Percentiles rank a stretch among this genome's conserved stretches.
Conservation (phyloP, 1,140 invertebrate genomes). For the Sogatella furcifera region DNA sequence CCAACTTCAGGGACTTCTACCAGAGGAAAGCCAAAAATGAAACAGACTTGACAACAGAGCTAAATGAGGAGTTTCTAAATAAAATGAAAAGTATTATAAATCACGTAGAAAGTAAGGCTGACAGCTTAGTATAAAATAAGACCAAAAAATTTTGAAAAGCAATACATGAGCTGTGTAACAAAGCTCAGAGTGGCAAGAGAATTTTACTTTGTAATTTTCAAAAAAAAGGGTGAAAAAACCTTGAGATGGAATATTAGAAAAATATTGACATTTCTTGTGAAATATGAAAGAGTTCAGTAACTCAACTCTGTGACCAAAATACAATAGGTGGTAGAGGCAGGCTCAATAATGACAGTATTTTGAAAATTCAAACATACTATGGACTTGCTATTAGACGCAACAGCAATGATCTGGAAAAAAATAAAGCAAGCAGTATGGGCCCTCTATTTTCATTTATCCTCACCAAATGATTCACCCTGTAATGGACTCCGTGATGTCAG, state of each 20-base stretch:
- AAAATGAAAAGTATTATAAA: background rate
- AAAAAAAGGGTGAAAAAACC: too few relatives aligned
- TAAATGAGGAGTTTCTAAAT: background rate
- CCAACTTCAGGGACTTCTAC: background rate
- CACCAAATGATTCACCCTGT: background rate
- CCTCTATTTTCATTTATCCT: background rate
- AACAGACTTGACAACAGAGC: background rate
- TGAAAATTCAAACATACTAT: background rate
- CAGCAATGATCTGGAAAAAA: background rate
- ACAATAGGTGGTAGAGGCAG: background rate
- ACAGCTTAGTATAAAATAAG: background rate
- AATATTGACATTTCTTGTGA: too few relatives aligned
- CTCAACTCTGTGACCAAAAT: background rate
- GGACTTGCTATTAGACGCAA: background rate
- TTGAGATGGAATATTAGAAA: too few relatives aligned
- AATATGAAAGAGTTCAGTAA: too few relatives aligned
- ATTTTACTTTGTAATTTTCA: too few relatives aligned
- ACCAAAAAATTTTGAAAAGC: background rate
- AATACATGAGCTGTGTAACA: background rate
- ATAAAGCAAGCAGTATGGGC: background rate
- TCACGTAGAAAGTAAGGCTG: background rate
- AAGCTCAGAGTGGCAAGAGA: background rate
- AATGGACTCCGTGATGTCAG: too few relatives aligned
- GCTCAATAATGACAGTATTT: background rate
- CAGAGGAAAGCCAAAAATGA: background rate